These are phyloP conservation scores for Anagyrus pseudococci DNA, from an alignment of 2,888 invertebrate species.

Conservation along the genomic window DNA sequence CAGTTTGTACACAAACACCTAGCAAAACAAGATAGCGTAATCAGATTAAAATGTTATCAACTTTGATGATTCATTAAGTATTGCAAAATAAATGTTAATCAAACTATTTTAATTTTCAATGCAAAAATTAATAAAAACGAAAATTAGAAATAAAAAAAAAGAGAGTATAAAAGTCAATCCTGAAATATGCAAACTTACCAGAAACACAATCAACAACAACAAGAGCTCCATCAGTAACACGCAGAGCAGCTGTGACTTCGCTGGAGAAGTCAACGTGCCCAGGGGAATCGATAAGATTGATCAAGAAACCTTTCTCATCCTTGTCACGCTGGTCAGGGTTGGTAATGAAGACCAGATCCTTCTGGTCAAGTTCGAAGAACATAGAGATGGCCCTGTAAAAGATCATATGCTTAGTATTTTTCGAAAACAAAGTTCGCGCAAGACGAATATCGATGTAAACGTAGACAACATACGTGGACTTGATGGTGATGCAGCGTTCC, in stretches of 20 bases:
- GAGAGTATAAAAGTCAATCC: background rate
- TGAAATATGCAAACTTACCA: constrained; percentile 68
- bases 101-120: too few relatives aligned
- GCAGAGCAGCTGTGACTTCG: constrained; percentile 99
- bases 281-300: constrained; percentile 99
- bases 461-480: constrained; percentile 87
- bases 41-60: too few relatives aligned
- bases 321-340: constrained; percentile 90
- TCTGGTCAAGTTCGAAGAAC: constrained; percentile 96
- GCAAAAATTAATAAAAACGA: too few relatives aligned
- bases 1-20: constrained; percentile 99
- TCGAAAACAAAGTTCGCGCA: constrained; percentile 16
- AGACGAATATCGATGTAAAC: constrained; percentile 19
- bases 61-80: too few relatives aligned
- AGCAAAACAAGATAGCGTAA: too few relatives aligned
- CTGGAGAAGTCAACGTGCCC: constrained; percentile 99
- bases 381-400: constrained; percentile 94
- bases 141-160: too few relatives aligned
- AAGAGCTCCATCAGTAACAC: constrained; percentile 99
- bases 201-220: constrained; percentile 99
- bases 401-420: too few relatives aligned
- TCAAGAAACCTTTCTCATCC: constrained; percentile 94
- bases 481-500: constrained; percentile 99
- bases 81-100: too few relatives aligned
- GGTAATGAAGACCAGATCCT: constrained; percentile 93